A percentile compares a stretch with the other conserved stretches of the same genome.
These are phyloP conservation scores for Rhinoderma darwinii DNA, from an alignment of 2,113 vertebrate genomes.

Conservation along the genomic window DNA sequence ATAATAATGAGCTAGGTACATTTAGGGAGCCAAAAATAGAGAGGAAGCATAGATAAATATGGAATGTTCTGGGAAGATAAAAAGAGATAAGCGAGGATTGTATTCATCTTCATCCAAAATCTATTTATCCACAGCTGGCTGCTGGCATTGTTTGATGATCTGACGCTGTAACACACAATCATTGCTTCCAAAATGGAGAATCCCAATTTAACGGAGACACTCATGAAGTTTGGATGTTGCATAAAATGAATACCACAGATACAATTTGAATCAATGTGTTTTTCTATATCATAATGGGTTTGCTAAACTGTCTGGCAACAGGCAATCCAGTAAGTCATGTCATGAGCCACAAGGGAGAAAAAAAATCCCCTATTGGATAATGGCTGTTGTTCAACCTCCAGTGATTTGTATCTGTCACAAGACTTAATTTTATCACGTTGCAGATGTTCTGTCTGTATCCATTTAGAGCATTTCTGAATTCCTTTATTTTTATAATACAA, in stretches of 20 bases:
- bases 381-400: conserved; percentile 70
- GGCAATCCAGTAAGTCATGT: conserved; percentile 81
- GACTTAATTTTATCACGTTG: conserved; percentile 80
- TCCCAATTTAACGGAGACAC: conserved; percentile 72
- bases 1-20: conserved; percentile 67
- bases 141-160: conserved; percentile 74
- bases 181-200: conserved; percentile 73
- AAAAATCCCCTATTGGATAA: conserved; percentile 72
- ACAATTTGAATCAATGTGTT: conserved; percentile 73
- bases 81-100: conserved; percentile 69
- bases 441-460: conserved; percentile 77
- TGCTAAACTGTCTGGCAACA: conserved; percentile 76
- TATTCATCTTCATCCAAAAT: conserved; percentile 80
- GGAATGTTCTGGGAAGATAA: conserved; percentile 64
- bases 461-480: conserved; percentile 66
- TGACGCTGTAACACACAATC: conserved; percentile 69
- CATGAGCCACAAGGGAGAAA: conserved; percentile 77
- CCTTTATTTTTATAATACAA: conserved; percentile 74
- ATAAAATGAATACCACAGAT: conserved; percentile 62
- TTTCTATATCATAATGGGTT: conserved; percentile 74
- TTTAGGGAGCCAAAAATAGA: conserved; percentile 52
- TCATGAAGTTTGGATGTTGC: not conserved
- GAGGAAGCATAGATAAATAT: conserved; percentile 67
- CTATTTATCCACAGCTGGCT: conserved; percentile 73
- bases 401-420: conserved; percentile 81